A percentile compares a stretch with the other conserved stretches of the same genome.
phyloP scores from a whole-genome alignment of 2,797 vertebrate genomes.

The Gallinago solitaria region DNA sequence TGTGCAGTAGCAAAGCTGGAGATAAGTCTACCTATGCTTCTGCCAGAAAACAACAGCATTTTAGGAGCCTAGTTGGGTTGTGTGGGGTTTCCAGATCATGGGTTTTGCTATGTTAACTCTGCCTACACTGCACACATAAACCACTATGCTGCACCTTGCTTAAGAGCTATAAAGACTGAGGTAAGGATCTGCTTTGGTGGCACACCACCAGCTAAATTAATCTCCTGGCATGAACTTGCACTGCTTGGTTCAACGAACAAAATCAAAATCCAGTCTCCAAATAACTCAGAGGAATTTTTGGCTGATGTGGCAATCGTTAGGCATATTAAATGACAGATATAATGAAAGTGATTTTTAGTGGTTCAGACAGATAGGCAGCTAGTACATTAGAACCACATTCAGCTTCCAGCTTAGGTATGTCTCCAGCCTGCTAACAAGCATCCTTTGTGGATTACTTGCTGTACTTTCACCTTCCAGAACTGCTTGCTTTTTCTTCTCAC shows the following conservation, averaged over 20 bases:
- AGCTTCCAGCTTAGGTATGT: neutral
- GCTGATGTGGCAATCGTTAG: neutral
- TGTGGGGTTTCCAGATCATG: neutral
- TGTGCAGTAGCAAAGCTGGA: neutral
- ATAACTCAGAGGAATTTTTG: constrained; percentile 16
- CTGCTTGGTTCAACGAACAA: neutral
- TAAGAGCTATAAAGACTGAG: neutral
- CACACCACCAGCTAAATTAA: constrained; percentile 10
- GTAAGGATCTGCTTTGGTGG: neutral
- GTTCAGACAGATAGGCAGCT: neutral
- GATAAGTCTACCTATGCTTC: neutral
- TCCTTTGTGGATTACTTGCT: neutral
- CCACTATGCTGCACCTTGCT: neutral
- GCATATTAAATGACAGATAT: neutral
- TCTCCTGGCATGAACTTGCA: neutral
- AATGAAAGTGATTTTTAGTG: constrained; percentile 1
- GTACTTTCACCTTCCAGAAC: neutral
- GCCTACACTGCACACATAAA: neutral
- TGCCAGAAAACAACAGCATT: neutral
- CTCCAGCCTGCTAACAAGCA: constrained; percentile 11
- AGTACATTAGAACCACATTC: neutral
- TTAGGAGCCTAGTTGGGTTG: neutral
- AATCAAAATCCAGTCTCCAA: constrained; percentile 20
- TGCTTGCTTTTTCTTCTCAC: neutral
- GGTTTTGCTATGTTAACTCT: neutral